These are phyloP conservation scores for Rhipidura dahli DNA, from an alignment of 2,113 vertebrate species.

Conservation along the genomic window DNA sequence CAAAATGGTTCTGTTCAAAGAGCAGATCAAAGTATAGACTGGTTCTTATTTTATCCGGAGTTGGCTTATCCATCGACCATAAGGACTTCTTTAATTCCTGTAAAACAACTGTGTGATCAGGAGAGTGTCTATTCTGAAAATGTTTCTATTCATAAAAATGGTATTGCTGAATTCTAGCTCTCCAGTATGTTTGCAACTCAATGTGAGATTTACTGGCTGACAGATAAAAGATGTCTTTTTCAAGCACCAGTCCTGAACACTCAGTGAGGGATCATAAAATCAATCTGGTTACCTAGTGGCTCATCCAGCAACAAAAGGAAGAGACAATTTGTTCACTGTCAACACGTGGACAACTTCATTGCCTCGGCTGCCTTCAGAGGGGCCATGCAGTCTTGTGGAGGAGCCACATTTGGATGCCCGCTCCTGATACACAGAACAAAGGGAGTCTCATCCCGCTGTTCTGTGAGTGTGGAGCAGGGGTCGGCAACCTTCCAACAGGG, in stretches of 20 bases:
- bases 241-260: conserved; percentile 61
- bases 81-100: conserved; percentile 64
- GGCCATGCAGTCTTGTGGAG: not conserved
- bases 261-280: conserved; percentile 65
- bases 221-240: conserved; percentile 71
- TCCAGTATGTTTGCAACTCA: conserved; percentile 63
- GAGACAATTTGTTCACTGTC: conserved; percentile 50
- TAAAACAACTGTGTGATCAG: conserved; percentile 68
- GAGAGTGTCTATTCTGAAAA: conserved; percentile 65
- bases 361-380: not conserved
- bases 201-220: conserved; percentile 67
- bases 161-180: conserved; percentile 54
- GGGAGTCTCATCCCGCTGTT: not conserved
- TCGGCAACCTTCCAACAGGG: conserved; percentile 65
- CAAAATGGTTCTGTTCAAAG: conserved; percentile 50
- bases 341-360: conserved; percentile 43
- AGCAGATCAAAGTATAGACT: conserved; percentile 51
- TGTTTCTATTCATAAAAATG: conserved; percentile 66
- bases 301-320: conserved; percentile 49
- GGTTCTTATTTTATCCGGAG: conserved; percentile 61
- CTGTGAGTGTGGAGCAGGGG: conserved; percentile 33
- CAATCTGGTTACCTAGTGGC: conserved; percentile 66
- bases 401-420: not conserved
- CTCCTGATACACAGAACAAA: not conserved
- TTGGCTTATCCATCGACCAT: conserved; percentile 60